Percentiles rank a stretch among this genome's conserved stretches.
Conservation (phyloP, 2,888 invertebrate species). For the Polydrusus cervinus region DNA sequence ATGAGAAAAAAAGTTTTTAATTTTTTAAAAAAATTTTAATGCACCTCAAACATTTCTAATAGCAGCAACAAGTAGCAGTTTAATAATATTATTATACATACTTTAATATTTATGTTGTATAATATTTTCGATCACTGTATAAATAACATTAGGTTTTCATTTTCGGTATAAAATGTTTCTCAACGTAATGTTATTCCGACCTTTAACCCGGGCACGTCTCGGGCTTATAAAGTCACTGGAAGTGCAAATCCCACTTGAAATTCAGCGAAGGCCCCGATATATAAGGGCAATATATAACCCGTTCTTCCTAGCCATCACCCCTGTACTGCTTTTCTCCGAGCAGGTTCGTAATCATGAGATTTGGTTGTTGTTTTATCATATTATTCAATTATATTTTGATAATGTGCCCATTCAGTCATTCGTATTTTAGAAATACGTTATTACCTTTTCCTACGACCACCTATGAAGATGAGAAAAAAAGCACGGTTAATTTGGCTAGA, state of each 20-base stretch:
- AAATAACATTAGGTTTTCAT: not conserved
- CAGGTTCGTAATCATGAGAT: slow-evolving; percentile 4
- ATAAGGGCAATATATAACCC: slow-evolving; percentile 66
- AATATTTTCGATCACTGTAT: not conserved
- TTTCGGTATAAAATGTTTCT: slow-evolving; percentile 18
- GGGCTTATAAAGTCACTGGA: slow-evolving; percentile 42
- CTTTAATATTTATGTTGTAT: not conserved
- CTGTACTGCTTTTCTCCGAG: slow-evolving; percentile 2
- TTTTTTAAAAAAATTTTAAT: too few species aligned
- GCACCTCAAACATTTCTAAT: too few species aligned
- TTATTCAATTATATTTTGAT: too few species aligned
- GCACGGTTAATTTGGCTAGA: too few species aligned
- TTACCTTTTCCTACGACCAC: too few species aligned
- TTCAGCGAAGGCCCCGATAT: slow-evolving; percentile 62
- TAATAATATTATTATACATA: not conserved
- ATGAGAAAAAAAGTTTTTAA: too few species aligned
- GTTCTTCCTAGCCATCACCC: slow-evolving; percentile 57
- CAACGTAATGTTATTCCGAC: slow-evolving; percentile 11
- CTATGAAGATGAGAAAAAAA: too few species aligned
- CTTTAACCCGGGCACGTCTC: slow-evolving; percentile 34
- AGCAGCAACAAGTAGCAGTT: too few species aligned
- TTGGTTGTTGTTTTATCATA: not conserved
- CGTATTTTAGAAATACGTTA: too few species aligned
- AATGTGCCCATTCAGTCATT: too few species aligned
- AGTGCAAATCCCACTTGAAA: slow-evolving; percentile 65